These are phyloP conservation scores for Alviniconcha marisindica DNA, from an alignment of 1,140 invertebrate species.

Conservation along the genomic window DNA sequence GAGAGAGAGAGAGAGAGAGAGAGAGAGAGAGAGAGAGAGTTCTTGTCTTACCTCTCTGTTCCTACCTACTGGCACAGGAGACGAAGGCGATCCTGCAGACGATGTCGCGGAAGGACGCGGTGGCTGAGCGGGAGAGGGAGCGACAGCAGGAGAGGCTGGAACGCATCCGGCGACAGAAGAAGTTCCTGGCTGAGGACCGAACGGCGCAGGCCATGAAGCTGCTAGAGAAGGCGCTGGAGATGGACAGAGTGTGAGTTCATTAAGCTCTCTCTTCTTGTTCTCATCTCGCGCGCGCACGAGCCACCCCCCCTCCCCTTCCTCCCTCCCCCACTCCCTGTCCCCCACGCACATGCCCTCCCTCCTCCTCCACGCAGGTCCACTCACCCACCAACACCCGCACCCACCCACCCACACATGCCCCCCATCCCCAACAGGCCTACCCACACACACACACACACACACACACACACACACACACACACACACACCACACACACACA, in stretches of 20 bases:
- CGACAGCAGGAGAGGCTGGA: constrained; percentile 59
- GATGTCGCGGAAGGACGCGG: constrained; percentile 42
- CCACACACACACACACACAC: too few relatives aligned
- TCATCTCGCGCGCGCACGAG: too few relatives aligned
- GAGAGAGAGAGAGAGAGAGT: constrained; percentile 24
- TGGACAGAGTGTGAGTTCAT: constrained; percentile 61
- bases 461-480: too few relatives aligned
- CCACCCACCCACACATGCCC: too few relatives aligned
- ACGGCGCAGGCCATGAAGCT: constrained; percentile 63
- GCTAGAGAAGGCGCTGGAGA: constrained; percentile 63
- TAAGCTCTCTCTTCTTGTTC: too few relatives aligned
- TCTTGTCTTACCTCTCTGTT: not conserved
- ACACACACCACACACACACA: too few relatives aligned
- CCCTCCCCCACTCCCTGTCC: too few relatives aligned
- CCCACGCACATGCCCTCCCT: too few relatives aligned
- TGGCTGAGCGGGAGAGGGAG: constrained; percentile 45
- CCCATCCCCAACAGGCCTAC: too few relatives aligned
- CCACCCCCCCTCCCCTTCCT: too few relatives aligned
- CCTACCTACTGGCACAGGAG: constrained; percentile 51
- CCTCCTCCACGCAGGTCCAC: too few relatives aligned
- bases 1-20: constrained; percentile 30
- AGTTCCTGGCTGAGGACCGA: constrained; percentile 52
- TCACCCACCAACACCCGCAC: too few relatives aligned
- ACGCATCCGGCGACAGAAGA: constrained; percentile 49
- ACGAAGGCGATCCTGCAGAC: constrained; percentile 59